Base-by-base conservation (phyloP, 2,113 vertebrate genomes). In the Lichenostomus cassidix region DNA sequence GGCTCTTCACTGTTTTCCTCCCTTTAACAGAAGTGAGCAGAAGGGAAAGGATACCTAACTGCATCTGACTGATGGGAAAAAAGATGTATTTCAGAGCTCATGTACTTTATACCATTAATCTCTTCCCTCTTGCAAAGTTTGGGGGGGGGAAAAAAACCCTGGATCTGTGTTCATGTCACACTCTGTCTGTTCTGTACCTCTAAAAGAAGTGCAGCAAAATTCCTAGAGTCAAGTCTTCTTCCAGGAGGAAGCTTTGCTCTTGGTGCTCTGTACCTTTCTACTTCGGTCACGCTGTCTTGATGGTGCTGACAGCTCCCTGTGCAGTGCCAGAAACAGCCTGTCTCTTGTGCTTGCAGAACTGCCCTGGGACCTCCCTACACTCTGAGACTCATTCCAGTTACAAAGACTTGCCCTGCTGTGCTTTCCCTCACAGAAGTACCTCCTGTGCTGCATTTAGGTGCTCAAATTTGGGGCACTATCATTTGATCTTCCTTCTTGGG, bases 261-360 rank as follows among this genome's bases (percentile, higher is more conserved):
- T n/a, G 49, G 15, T 31, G 49, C 44, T 59, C 11, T 31, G 33
- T 6, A 28, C 49, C 59, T 78, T 19, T 9, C 33, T 83, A 53
- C 63, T 58, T 59, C 2, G 3, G 28, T 49, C 52, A 16, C 0
- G 1, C 42, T 1, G 3, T 12, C 59, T 28, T 29, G 21, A 19
- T 47, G 68, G 5, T 14, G 3, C n/a, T 13, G 19, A 20, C 6
- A 21, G 52, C 60, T 62, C 27, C 14, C 37, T 19, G 74, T n/a
- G 28, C 56, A 12, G 9, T 3, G 3, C 47, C 65, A 55, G 47
- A 27, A 39, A 7, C 39, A 18, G 10, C 41, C 47, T 0, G 0
- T 28, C 7, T n/a, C 60, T 17, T 25, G 19, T 1, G 2, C 63
- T 22, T 2, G 1, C 65, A 58, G 35, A 15, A 15, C 47, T 41